Evolutionary conservation across 2,888 invertebrate species (phyloP).

Genomic region (Idaea straminata): DNA sequence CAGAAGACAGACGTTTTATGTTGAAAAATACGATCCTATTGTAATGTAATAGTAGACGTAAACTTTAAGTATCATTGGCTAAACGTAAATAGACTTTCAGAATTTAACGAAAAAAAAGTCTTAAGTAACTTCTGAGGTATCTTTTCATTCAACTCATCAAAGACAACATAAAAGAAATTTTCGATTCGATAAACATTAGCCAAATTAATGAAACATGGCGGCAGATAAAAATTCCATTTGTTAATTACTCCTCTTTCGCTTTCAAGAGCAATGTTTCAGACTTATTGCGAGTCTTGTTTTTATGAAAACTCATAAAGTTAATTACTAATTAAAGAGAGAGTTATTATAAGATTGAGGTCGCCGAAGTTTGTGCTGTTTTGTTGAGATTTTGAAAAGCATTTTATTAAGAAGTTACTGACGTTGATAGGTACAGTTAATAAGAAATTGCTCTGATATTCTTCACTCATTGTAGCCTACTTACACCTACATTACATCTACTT

Average conservation of each 20-base stretch:
- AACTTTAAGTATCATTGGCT: too few species aligned
- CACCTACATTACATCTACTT: too few species aligned
- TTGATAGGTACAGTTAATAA: slow-evolving; percentile 4
- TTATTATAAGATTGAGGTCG: background rate
- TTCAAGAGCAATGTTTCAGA: slow-evolving; percentile 27
- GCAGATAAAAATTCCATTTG: slow-evolving; percentile 53
- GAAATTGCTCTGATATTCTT: too few species aligned
- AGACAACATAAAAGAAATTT: background rate
- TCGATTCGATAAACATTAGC: slow-evolving; percentile 24
- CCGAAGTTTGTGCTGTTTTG: slow-evolving; percentile 5
- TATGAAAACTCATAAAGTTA: slow-evolving; percentile 17
- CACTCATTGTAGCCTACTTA: too few species aligned
- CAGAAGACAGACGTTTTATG: too few species aligned
- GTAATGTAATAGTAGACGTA: too few species aligned
- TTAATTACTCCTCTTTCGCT: slow-evolving; percentile 39
- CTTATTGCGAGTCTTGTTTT: slow-evolving; percentile 22
- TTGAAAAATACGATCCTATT: too few species aligned
- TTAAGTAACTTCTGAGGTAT: slow-evolving; percentile 1
- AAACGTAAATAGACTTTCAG: background rate
- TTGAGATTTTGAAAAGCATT: slow-evolving; percentile 6
- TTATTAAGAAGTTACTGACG: background rate
- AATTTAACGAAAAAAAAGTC: slow-evolving; percentile 1
- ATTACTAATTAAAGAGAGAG: slow-evolving; percentile 16
- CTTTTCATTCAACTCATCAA: background rate
- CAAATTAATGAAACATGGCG: slow-evolving; percentile 33